Base-by-base conservation (phyloP, 2,113 vertebrate genomes). In the Emydura subglobosa region DNA sequence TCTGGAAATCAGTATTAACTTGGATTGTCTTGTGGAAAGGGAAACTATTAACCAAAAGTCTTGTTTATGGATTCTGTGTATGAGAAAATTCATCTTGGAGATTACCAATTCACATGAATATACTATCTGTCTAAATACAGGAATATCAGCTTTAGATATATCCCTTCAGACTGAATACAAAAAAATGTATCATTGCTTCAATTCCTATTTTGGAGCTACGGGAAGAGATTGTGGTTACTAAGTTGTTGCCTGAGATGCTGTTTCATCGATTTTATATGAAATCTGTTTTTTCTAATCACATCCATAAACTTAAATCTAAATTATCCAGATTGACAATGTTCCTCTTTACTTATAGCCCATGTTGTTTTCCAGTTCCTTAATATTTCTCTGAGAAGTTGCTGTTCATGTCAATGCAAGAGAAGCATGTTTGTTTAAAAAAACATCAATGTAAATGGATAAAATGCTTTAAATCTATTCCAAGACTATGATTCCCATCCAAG, bases 201-300 rank as follows among this genome's bases (percentile, higher is more conserved):
- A 49, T 83, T 19, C 34, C 85, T 91, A 10, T 7, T 92, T 49
- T 39, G 79, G 74, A 86, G 42, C 88, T 6, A 83, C 0, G 61
- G 59, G 86, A 91, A 92, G n/a, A 92, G 14, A 12, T n/a, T 89
- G 82, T 34, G 7, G 17, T 25, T 91, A 34, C 61, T 87, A 76
- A 89, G 68, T 31, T 42, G 42, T 27, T 87, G 76, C 44, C 68
- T 87, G 59, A 95, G 95, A 91, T 31, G 76, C 24, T 54, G 0
- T 84, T 95, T 92, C 83, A 42, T 42, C 50, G 86, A 90, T 54
- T 84, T 44, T 74, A 42, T 25, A 51, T 53, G 85, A 89, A 95
- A 94, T 76, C 16, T 34, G 29, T 34, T 65, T 65, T 65, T 34
- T 65, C 78, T 78, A 14, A 6, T 82, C 86, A 61, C 19, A 92